Percentiles rank a stretch among this genome's conserved stretches.
These are phyloP conservation scores for Mesocricetus auratus DNA, from an alignment of 2,113 vertebrate species.

Conservation along the genomic window DNA sequence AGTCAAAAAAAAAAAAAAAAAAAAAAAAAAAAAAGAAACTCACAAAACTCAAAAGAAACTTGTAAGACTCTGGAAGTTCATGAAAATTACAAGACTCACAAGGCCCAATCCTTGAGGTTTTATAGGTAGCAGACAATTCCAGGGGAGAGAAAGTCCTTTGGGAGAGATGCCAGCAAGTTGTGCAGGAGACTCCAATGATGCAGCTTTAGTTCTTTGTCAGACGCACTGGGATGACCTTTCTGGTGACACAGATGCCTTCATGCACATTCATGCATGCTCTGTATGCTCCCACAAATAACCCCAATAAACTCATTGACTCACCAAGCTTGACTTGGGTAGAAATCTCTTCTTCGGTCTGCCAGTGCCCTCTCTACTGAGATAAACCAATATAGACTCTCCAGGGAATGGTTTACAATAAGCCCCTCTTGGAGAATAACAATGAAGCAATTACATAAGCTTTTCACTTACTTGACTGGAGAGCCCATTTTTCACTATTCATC, in stretches of 20 bases:
- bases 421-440: not conserved
- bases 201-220: not conserved
- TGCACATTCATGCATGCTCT: not conserved
- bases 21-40: too few species aligned
- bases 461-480: conserved; percentile 6
- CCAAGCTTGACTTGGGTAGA: not conserved
- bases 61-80: not conserved
- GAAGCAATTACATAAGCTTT: not conserved
- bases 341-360: not conserved
- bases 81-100: not conserved
- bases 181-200: not conserved
- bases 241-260: not conserved
- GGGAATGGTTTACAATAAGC: not conserved
- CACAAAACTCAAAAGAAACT: not conserved
- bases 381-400: not conserved
- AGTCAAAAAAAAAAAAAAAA: too few species aligned
- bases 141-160: not conserved
- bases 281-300: not conserved
- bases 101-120: not conserved
- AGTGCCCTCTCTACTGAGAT: not conserved
- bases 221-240: not conserved
- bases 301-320: not conserved
- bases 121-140: not conserved
- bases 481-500: not conserved
- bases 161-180: not conserved